phyloP scores from a whole-genome alignment of 2,888 invertebrate species.

The Dastarcus helophoroides region DNA sequence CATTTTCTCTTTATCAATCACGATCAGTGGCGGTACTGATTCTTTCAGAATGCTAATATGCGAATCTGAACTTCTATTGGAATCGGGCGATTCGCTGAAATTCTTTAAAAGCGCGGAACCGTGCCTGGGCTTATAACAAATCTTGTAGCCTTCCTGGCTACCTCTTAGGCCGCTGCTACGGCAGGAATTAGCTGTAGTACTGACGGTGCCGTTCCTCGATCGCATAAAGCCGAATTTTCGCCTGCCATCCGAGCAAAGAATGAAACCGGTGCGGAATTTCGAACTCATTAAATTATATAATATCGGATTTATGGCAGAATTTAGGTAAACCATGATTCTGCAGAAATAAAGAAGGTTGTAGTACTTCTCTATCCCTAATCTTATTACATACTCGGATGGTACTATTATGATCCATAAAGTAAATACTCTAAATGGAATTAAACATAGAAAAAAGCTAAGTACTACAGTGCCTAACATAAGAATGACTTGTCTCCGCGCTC shows the following conservation, averaged over 20 bases:
- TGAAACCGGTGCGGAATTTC: conserved; percentile 74
- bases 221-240: conserved; percentile 40
- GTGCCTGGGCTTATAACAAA: conserved; percentile 28
- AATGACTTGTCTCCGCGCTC: conserved; percentile 73
- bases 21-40: no score
- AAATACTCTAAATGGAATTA: conserved; percentile 76
- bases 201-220: conserved; percentile 42
- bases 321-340: conserved; percentile 76
- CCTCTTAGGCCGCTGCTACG: conserved; percentile 31
- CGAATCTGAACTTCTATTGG: conserved; percentile 44
- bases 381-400: conserved; percentile 54
- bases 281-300: conserved; percentile 89
- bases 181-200: conserved; percentile 43
- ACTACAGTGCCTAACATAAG: conserved; percentile 81
- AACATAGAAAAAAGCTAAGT: conserved; percentile 75
- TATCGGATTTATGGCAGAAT: conserved; percentile 84
- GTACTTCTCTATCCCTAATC: conserved; percentile 65
- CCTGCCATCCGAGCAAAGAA: conserved; percentile 50
- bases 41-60: conserved; percentile 16
- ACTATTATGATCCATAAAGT: conserved; percentile 74
- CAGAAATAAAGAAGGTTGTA: conserved; percentile 75
- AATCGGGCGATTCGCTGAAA: conserved; percentile 37
- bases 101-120: conserved; percentile 29
- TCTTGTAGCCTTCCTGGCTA: conserved; percentile 29
- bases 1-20: conserved; percentile 9